Evolutionary conservation across 2,797 vertebrate genomes (phyloP).

Genomic region (Pseudomugil gertrudae): DNA sequence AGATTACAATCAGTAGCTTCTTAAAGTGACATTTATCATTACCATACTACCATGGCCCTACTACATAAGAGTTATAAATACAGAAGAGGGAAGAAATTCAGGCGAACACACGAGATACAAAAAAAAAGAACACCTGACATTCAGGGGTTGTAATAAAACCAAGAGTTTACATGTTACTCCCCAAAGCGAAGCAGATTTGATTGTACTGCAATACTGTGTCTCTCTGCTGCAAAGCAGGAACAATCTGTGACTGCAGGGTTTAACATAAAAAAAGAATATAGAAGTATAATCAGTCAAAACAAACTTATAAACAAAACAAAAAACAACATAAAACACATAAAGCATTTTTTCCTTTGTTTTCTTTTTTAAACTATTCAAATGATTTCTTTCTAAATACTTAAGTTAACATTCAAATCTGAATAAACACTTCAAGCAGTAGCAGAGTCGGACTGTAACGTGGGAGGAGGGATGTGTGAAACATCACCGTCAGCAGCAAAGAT

Average conservation of each 20-base stretch:
- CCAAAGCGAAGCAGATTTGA: constrained; percentile 52
- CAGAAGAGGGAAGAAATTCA: constrained; percentile 39
- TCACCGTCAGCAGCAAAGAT: constrained; percentile 69
- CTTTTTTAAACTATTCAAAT: constrained; percentile 57
- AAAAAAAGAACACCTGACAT: constrained; percentile 40
- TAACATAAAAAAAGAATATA: constrained; percentile 60
- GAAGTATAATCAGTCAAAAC: constrained; percentile 45
- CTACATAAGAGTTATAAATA: constrained; percentile 59
- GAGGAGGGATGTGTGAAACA: constrained; percentile 47
- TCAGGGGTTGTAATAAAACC: constrained; percentile 48
- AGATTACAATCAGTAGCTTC: constrained; percentile 80
- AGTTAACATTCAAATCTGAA: constrained; percentile 82
- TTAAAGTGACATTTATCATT: constrained; percentile 79
- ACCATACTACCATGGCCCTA: constrained; percentile 59
- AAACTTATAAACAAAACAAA: constrained; percentile 31
- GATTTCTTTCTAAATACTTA: constrained; percentile 70
- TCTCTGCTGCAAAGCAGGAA: not conserved
- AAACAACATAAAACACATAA: constrained; percentile 2
- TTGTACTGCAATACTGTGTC: constrained; percentile 65
- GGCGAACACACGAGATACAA: constrained; percentile 33
- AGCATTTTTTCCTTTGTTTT: constrained; percentile 32
- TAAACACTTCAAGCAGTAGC: constrained; percentile 80
- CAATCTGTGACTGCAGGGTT: constrained; percentile 36
- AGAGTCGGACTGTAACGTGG: constrained; percentile 48
- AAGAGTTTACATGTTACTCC: constrained; percentile 53